A percentile compares a stretch with the other conserved stretches of the same genome.
These are phyloP conservation scores for Thymallus thymallus DNA, from an alignment of 2,113 vertebrate species.

Conservation along the genomic window DNA sequence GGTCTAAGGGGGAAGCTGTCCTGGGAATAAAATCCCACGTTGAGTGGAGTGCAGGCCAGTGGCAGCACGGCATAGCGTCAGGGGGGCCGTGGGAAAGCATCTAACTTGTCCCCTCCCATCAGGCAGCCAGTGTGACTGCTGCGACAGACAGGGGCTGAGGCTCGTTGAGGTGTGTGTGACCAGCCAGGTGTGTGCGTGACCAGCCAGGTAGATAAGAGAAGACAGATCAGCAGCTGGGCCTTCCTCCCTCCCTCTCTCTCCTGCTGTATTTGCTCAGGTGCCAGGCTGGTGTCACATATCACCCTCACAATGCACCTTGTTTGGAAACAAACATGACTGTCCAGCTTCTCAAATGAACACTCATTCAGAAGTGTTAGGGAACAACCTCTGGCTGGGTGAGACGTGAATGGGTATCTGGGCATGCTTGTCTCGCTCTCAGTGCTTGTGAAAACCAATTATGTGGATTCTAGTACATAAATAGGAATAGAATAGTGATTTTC, in stretches of 20 bases:
- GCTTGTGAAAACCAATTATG: too few species aligned
- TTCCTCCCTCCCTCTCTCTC: slow-evolving; percentile 52
- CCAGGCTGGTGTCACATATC: slow-evolving; percentile 66
- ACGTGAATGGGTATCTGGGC: too few species aligned
- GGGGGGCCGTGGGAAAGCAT: too few species aligned
- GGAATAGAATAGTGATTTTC: too few species aligned
- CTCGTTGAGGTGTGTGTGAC: not conserved
- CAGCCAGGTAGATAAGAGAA: slow-evolving; percentile 10
- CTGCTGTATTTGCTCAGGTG: slow-evolving; percentile 73
- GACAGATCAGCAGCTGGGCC: slow-evolving; percentile 75
- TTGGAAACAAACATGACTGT: slow-evolving; percentile 76
- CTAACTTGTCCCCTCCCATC: too few species aligned
- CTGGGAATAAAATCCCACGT: too few species aligned
- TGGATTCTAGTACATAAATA: too few species aligned
- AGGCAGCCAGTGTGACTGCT: not conserved
- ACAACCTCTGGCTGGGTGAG: not conserved
- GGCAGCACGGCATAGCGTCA: too few species aligned
- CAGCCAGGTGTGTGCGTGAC: not conserved
- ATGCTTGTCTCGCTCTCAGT: too few species aligned
- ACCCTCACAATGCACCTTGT: slow-evolving; percentile 78
- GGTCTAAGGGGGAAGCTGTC: too few species aligned
- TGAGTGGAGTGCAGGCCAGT: too few species aligned
- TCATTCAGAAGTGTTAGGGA: slow-evolving; percentile 16
- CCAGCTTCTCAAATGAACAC: slow-evolving; percentile 27
- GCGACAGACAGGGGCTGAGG: too few species aligned